Percentiles rank a stretch among this genome's conserved stretches.
phyloP scores from a whole-genome alignment of 1,140 invertebrate species.

The Solenopsis fugax region DNA sequence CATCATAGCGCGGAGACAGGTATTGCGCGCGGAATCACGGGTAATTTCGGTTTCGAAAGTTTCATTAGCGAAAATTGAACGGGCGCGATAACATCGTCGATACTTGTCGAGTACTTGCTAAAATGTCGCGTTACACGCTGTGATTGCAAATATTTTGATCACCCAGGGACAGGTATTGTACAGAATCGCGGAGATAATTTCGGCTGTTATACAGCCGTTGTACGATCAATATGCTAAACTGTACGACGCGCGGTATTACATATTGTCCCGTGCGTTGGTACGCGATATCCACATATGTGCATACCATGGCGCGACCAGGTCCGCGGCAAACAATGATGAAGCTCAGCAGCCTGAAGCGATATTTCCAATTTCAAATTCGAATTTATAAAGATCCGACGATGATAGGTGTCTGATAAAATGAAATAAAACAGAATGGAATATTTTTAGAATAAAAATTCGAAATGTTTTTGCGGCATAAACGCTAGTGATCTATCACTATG shows the following conservation, averaged over 20 bases:
- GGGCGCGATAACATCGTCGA: constrained; percentile 15
- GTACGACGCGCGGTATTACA: constrained; percentile 48
- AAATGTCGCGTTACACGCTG: constrained; percentile 25
- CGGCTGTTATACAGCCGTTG: constrained; percentile 45
- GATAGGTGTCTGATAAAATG: constrained; percentile 29
- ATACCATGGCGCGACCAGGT: constrained; percentile 25
- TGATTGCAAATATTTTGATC: constrained; percentile 62
- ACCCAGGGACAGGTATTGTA: constrained; percentile 19
- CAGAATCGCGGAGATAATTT: constrained; percentile 55
- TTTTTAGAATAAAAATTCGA: neutral
- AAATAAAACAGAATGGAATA: constrained; percentile 2
- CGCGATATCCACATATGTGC: constrained; percentile 44
- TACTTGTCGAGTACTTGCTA: constrained; percentile 44
- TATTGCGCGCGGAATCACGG: neutral
- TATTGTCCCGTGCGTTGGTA: constrained; percentile 51
- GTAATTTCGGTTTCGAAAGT: constrained; percentile 38
- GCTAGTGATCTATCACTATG: neutral
- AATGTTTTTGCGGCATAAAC: neutral
- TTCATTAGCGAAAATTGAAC: constrained; percentile 47
- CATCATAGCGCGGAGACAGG: neutral
- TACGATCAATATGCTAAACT: constrained; percentile 64
- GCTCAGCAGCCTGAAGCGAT: constrained; percentile 47
- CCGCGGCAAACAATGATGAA: constrained; percentile 52
- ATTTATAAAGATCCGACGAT: constrained; percentile 36
- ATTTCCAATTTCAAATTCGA: constrained; percentile 61